Conservation (phyloP, 1,140 invertebrate species). For the Bombus fervidus region DNA sequence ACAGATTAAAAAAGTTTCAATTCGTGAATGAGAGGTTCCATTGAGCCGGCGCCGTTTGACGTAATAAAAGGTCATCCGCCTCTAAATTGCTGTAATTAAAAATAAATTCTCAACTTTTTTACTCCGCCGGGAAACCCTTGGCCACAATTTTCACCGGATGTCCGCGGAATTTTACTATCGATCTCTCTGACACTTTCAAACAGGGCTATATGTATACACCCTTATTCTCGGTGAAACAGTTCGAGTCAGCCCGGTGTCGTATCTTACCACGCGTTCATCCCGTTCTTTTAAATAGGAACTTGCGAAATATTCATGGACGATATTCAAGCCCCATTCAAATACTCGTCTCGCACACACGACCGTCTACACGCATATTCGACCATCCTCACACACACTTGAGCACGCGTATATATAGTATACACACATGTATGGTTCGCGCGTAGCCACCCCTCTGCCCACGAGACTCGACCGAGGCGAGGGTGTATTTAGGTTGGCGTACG, state of each 20-base stretch:
- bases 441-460: not conserved
- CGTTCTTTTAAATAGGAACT: conserved; percentile 72
- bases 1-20: conserved; percentile 42
- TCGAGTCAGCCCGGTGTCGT: conserved; percentile 60
- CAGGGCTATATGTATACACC: not conserved
- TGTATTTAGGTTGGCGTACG: conserved; percentile 62
- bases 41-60: not conserved
- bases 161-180: conserved; percentile 53
- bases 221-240: conserved; percentile 22
- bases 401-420: not conserved
- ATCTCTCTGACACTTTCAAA: conserved; percentile 34
- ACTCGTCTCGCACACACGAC: conserved; percentile 41
- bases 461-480: conserved; percentile 35
- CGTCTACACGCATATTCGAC: not conserved
- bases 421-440: not conserved
- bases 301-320: conserved; percentile 78
- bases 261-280: conserved; percentile 58
- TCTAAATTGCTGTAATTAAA: conserved; percentile 5
- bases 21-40: not conserved
- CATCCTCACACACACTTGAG: too few relatives aligned
- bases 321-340: conserved; percentile 74
- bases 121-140: not conserved
- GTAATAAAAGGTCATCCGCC: conserved; percentile 17
- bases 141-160: conserved; percentile 1
- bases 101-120: conserved; percentile 7